Evolutionary conservation across 2,113 vertebrate genomes (phyloP), one percentile per base, ranked within the genome.

Genomic region (Prinia subflava): DNA sequence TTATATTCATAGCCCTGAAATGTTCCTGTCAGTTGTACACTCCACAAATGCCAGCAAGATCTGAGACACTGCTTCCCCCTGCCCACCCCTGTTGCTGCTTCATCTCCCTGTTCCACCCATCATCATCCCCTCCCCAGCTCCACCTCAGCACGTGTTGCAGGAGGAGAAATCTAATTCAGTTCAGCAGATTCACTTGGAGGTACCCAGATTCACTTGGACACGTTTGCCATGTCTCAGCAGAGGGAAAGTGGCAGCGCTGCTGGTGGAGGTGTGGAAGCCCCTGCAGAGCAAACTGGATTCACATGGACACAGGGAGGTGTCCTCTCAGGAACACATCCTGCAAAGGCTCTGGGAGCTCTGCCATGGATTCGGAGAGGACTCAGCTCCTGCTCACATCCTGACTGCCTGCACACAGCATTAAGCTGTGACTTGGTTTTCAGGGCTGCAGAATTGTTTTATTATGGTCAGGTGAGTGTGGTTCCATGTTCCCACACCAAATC

Each of bases 31-130:
- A 86, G 56, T 59, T 73, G 69, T 2, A 52, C 27, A 2, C 27
- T 62, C 83, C 89, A 93, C 83, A 90, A 77, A 92, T 42, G 83
- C 74, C 93, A 83, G 70, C 50, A 69, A 46, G 70, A 94, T n/a
- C 55, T 13, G 2, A 87, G 63, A 33, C 30, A 28, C 75, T 59
- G 35, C 85, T 84, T 71, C 47, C 41, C 55, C n/a, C 50, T 60
- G 25, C 64, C 52, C 53, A 42, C 71, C 69, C 39, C 67, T 46
- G 69, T 16, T 91, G 44, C 22, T 53, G 41, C 16, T 63, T 68
- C 78, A 53, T 78, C 87, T 94, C 64, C 79, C 74, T 41, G 22
- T 62, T 85, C 44, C 77, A 78, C 69, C 86, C 50, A 57, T 90
- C 64, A 31, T 2, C 30, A 47, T 24, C 84, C 73, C 25, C 2